phyloP scores from a whole-genome alignment of 2,888 invertebrate genomes.

The Mayetiola destructor region DNA sequence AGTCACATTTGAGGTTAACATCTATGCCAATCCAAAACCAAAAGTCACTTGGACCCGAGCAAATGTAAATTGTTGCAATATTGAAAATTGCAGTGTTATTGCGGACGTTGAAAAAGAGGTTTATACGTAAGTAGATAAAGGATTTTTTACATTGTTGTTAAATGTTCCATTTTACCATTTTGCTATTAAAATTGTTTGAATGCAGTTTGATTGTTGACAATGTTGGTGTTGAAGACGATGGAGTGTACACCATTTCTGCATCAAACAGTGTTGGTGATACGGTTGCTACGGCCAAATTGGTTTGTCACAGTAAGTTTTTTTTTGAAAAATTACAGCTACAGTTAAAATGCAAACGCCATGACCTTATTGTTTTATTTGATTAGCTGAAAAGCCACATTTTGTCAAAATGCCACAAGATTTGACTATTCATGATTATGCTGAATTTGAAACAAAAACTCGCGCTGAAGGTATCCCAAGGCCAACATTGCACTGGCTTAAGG shows the following conservation, averaged over 20 bases:
- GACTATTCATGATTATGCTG: constrained; percentile 54
- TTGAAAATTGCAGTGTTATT: constrained; percentile 35
- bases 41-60: constrained; percentile 60
- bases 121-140: constrained; percentile 27
- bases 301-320: constrained; percentile 50
- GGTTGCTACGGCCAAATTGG: constrained; percentile 50
- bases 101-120: constrained; percentile 34
- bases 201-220: constrained; percentile 59
- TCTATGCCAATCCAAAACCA: constrained; percentile 81
- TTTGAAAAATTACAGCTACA: too few species aligned
- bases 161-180: constrained; percentile 9
- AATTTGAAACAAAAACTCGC: constrained; percentile 52
- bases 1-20: constrained; percentile 61
- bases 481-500: constrained; percentile 58
- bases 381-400: constrained; percentile 65
- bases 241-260: constrained; percentile 62
- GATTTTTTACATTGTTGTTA: background rate
- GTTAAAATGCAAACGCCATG: too few species aligned
- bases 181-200: constrained; percentile 21
- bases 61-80: constrained; percentile 33
- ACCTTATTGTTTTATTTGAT: constrained; percentile 19
- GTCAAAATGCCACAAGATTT: constrained; percentile 54
- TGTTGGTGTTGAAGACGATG: constrained; percentile 56
- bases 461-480: constrained; percentile 74
- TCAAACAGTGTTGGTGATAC: constrained; percentile 64